Percentiles rank a stretch among this genome's conserved stretches.
phyloP scores from a whole-genome alignment of 2,888 invertebrate species.

The Bombylius major region DNA sequence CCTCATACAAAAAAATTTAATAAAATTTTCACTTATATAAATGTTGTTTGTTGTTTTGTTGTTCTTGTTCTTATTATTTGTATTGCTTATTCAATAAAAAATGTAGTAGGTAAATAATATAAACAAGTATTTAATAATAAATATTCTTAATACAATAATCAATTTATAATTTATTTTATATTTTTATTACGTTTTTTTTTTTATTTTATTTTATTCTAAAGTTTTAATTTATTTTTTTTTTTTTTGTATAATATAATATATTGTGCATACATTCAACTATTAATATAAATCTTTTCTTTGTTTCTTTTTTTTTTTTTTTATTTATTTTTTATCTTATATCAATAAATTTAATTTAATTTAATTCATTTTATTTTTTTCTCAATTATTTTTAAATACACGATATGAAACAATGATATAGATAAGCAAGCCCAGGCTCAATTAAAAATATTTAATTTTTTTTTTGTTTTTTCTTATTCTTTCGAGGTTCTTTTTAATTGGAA shows the following conservation, averaged over 20 bases:
- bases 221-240: conserved; percentile 2
- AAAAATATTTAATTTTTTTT: no score
- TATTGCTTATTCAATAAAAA: no score
- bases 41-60: no score
- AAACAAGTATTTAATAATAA: no score
- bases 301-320: conserved; percentile 7
- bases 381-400: conserved; percentile 32
- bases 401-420: conserved; percentile 36
- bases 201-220: not conserved
- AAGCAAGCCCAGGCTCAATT: conserved; percentile 32
- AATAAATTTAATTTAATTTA: conserved; percentile 9
- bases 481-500: no score
- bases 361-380: conserved; percentile 16
- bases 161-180: not conserved
- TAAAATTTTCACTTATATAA: no score
- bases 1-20: no score
- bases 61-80: no score
- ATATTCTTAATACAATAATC: no score
- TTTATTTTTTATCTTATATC: not conserved
- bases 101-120: no score
- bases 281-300: conserved; percentile 7
- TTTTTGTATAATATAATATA: conserved; percentile 14
- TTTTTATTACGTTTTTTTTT: not conserved
- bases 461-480: no score
- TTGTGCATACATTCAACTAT: conserved; percentile 11